Evolutionary conservation across 1,140 invertebrate species (phyloP).

Genomic region (Matsumurasca onukii): DNA sequence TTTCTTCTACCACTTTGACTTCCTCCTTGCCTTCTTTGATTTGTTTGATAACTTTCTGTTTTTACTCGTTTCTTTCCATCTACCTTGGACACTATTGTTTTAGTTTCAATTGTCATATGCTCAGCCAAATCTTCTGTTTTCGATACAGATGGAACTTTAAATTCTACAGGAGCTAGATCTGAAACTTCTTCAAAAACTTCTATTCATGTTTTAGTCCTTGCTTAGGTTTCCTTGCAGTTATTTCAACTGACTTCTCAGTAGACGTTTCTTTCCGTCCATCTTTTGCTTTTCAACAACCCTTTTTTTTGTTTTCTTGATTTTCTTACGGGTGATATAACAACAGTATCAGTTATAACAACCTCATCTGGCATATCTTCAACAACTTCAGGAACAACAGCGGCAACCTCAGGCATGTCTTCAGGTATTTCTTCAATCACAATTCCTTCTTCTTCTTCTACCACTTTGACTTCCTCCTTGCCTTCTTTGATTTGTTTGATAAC

Average conservation of each 20-base stretch:
- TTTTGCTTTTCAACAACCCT: no score
- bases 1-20: conserved; percentile 42
- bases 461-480: no score
- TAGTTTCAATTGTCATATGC: conserved; percentile 39
- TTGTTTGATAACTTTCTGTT: conserved; percentile 35
- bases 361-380: no score
- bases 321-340: no score
- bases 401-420: no score
- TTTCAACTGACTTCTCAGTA: conserved; percentile 46
- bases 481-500: no score
- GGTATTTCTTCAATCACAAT: no score
- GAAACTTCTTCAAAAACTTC: conserved; percentile 19
- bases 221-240: not conserved
- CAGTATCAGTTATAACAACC: no score
- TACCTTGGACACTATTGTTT: conserved; percentile 39
- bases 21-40: conserved; percentile 36
- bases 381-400: no score
- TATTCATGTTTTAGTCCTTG: not conserved
- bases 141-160: conserved; percentile 44
- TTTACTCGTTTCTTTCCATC: conserved; percentile 29
- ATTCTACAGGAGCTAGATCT: conserved; percentile 34
- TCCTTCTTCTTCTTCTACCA: no score
- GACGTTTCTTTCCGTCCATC: no score
- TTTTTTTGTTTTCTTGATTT: no score
- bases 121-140: conserved; percentile 15